Base-by-base conservation (phyloP, 2,797 vertebrate species). In the Macroramphosus scolopax region DNA sequence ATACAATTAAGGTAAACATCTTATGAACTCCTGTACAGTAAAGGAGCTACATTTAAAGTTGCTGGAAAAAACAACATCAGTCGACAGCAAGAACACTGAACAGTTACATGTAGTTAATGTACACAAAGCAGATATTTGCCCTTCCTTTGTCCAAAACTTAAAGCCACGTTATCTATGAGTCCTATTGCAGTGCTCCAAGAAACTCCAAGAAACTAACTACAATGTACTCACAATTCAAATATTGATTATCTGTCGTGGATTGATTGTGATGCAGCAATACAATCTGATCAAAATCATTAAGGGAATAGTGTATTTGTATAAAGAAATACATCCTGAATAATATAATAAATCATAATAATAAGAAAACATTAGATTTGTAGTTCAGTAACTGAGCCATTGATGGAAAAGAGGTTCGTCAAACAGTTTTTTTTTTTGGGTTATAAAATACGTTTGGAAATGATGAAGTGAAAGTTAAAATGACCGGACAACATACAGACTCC, bases 301-400 rank as follows among this genome's bases (percentile, higher is more conserved):
- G 6, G 6, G 3, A 22, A 22, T 3, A 3, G 20, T 22, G 20
- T 22, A 22, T 22, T 22, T 22, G 20, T 22, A 6, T 22, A 22
- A 22, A 22, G 20, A 22, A 3, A 22, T 3, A 22, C 20, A 22
- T 22, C 20, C 20, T 3, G 3, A 22, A 22, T 22, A 22, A 22
- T 22, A 42, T n/a, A 17, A 6, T 33, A n/a, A n/a, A n/a, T 17
- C 28, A n/a, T n/a, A n/a, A n/a, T n/a, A n/a, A n/a, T n/a, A n/a
- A n/a, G n/a, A n/a, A n/a, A n/a, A n/a, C n/a, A n/a, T n/a, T n/a
- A n/a, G n/a, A n/a, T n/a, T n/a, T n/a, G n/a, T n/a, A n/a, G n/a
- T n/a, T n/a, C n/a, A n/a, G n/a, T n/a, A n/a, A 17, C 43, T 48
- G 67, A 78, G 69, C 64, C 75, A 78, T 72, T 82, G 72, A 75